Evolutionary conservation across 2,888 invertebrate genomes (phyloP), one percentile per base, ranked within the genome.

Genomic region (Lepetodrilus schrolli): DNA sequence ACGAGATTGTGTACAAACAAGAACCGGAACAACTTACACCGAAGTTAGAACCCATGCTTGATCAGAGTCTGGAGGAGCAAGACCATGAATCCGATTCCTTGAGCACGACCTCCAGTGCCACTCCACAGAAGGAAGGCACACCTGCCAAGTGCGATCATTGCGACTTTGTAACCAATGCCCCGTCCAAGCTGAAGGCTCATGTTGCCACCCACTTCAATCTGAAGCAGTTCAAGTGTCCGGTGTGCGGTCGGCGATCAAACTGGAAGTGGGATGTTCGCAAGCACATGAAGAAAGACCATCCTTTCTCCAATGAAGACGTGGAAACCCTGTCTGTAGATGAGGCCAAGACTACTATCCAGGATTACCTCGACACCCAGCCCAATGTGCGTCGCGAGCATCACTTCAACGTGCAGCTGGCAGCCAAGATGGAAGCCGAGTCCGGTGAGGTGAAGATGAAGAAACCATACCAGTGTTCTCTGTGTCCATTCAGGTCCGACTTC

Each of bases 401-500:
- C 72, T 73, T 83, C 1, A 85, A 83, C 71, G 58, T 76, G n/a
- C 65, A 20, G 13, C 26, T 49, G 23, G 37, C 48, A n/a, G 26
- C 38, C 1, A 43, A 21, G 68, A 36, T 68, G 20, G 49, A 70
- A 36, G 37, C 36, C 8, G 17, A 65, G 21, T 23, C 38, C 3
- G 51, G 34, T 48, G 34, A 36, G n/a, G 66, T 17, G 47, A 74
- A 50, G 30, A 47, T 65, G 34, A 58, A 58, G 48, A 74, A 80
- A 37, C 80, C 73, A 0, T 98, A 96, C 90, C 96, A 96, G 91
- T 98, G 98, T 91, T 97, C 97, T 0, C 92, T 95, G n/a, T 98
- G 98, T 91, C 94, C 95, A 74, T 97, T 97, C 89, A 94, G 96
- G 83, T 97, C 97, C 36, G 97, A 97, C 89, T 97, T 96, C 96